Evolutionary conservation across 2,797 vertebrate species (phyloP), one percentile per base, ranked within the genome.

Genomic region (Cossypha polioptera): DNA sequence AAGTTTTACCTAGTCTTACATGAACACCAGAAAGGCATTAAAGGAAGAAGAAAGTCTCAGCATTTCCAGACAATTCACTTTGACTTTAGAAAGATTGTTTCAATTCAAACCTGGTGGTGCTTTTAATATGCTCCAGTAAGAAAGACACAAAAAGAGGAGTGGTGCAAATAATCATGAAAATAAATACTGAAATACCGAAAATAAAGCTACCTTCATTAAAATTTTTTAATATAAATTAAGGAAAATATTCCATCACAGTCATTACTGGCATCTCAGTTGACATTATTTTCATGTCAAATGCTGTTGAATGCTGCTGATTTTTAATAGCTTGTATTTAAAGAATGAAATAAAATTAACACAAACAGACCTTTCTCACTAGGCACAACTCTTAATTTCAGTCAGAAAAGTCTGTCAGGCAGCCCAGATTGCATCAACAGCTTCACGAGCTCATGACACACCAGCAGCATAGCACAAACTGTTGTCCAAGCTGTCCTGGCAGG

Each of bases 361-460:
- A 72, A 65, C 14, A 62, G 42, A 88, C 50, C 7, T 74, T 67
- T 58, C 59, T 86, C 4, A 2, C 73, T 53, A 82, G 53, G 61
- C 43, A 68, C 63, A 79, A 35, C 26, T 66, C 73, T 38, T 38
- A 51, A 83, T 43, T 81, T 86, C 57, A 71, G 68, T 80, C 61
- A 65, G 16, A 72, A 53, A 74, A 84, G 77, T 67, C 77, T 94
- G 88, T 79, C 11, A 17, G 68, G 84, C 92, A 94, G 96, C 86
- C 94, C 88, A 89, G 65, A 93, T 77, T 88, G 58, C 78, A 87
- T 90, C 90, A 90, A 94, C 72, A 92, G 87, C 84, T 84, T 87
- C 78, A 65, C 54, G 90, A 95, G 81, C 88, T 91, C 81, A 81
- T 74, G 67, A 94, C 86, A 94, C 86, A 92, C 45, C 54, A 94